Conservation (phyloP, 2,113 vertebrate genomes). For the Junco hyemalis region DNA sequence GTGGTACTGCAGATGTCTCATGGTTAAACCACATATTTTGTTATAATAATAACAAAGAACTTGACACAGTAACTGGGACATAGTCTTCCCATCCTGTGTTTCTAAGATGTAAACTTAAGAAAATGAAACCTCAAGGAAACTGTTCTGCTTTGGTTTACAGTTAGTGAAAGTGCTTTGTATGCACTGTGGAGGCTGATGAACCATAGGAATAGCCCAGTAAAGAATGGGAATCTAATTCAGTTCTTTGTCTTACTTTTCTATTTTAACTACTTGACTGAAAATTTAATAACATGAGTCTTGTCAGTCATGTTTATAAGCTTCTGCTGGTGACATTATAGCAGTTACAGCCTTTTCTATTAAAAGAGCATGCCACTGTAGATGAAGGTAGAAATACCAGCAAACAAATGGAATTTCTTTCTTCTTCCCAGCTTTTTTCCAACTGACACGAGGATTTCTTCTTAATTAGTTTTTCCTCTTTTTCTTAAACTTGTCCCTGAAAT, state of each 20-base stretch:
- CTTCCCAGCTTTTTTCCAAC: background rate
- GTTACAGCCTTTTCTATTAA: background rate
- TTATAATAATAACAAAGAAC: background rate
- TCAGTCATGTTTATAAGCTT: conserved; percentile 38
- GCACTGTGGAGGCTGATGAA: rapidly evolving
- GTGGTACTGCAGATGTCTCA: background rate
- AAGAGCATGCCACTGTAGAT: background rate
- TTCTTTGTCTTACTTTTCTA: background rate
- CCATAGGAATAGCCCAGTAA: background rate
- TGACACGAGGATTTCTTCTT: background rate
- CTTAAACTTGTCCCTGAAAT: background rate
- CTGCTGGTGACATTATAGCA: conserved; percentile 6
- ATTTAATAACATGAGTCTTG: background rate
- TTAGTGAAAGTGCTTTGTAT: background rate
- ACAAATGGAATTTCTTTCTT: conserved; percentile 9
- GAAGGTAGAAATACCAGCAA: conserved; percentile 12
- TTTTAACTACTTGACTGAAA: conserved; percentile 5
- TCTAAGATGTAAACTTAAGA: background rate
- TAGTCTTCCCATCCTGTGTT: background rate
- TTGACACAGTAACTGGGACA: background rate
- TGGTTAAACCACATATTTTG: background rate
- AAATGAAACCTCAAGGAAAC: background rate
- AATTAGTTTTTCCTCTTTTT: background rate
- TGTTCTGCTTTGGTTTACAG: background rate
- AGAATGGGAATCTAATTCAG: background rate